Conservation (phyloP, 2,797 vertebrate genomes). For the Lacerta agilis region DNA sequence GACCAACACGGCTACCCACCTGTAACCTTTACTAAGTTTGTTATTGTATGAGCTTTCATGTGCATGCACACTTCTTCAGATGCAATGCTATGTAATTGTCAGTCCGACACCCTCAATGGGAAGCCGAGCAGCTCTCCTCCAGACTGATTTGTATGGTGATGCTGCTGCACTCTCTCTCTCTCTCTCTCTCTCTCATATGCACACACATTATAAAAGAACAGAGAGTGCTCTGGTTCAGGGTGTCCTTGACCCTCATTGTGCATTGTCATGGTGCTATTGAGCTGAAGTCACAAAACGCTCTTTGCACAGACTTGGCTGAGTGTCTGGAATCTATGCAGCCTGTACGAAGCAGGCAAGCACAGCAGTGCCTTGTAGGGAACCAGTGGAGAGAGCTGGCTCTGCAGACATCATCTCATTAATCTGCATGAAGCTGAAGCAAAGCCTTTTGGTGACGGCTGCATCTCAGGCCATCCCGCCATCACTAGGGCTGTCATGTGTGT, state of each 20-base stretch:
- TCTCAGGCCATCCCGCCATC: neutral
- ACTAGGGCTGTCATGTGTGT: neutral
- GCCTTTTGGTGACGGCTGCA: neutral
- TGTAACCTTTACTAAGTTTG: too few relatives aligned
- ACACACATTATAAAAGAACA: neutral
- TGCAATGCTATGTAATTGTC: neutral
- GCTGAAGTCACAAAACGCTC: neutral
- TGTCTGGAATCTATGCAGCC: too few relatives aligned
- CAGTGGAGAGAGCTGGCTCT: neutral
- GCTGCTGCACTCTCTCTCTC: too few relatives aligned
- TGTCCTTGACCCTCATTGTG: neutral
- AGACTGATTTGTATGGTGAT: neutral
- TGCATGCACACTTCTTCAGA: too few relatives aligned
- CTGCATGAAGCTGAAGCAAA: neutral
- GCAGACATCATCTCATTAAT: neutral
- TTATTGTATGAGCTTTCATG: too few relatives aligned
- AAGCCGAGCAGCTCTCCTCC: neutral
- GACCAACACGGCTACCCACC: too few relatives aligned
- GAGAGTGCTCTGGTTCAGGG: neutral
- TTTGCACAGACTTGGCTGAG: neutral
- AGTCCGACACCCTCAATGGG: neutral
- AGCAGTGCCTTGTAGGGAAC: neutral
- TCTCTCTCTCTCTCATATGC: too few relatives aligned
- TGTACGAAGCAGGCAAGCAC: neutral
- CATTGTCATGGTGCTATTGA: neutral